Evolutionary conservation across 2,113 vertebrate species (phyloP).

Genomic region (Geococcyx californianus): DNA sequence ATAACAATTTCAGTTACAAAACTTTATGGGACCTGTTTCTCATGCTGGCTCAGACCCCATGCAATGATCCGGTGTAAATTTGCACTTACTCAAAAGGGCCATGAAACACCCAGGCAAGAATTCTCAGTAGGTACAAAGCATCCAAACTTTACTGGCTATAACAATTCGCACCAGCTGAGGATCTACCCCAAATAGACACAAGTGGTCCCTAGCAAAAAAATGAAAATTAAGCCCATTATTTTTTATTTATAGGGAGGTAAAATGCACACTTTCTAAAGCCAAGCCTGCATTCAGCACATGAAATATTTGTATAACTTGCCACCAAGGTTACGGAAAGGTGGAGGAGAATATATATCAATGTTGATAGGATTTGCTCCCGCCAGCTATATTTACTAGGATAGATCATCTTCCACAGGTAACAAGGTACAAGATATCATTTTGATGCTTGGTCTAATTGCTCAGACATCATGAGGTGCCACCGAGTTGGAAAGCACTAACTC

Average conservation of each 20-base stretch:
- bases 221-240: not conserved
- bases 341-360: not conserved
- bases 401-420: not conserved
- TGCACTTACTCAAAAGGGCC: fast-evolving
- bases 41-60: not conserved
- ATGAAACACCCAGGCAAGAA: not conserved
- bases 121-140: not conserved
- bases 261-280: not conserved
- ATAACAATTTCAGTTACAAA: constrained; percentile 15
- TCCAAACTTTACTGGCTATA: not conserved
- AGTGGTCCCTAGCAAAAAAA: not conserved
- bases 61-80: not conserved
- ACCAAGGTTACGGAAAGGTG: not conserved
- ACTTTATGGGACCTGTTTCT: not conserved
- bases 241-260: not conserved
- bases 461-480: not conserved
- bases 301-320: not conserved
- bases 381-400: not conserved
- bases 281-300: not conserved
- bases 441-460: not conserved
- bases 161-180: not conserved
- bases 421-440: not conserved
- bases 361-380: not conserved
- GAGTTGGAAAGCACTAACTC: not conserved
- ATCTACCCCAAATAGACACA: not conserved